phyloP scores from a whole-genome alignment of 1,140 invertebrate genomes.

The Sitodiplosis mosellana region DNA sequence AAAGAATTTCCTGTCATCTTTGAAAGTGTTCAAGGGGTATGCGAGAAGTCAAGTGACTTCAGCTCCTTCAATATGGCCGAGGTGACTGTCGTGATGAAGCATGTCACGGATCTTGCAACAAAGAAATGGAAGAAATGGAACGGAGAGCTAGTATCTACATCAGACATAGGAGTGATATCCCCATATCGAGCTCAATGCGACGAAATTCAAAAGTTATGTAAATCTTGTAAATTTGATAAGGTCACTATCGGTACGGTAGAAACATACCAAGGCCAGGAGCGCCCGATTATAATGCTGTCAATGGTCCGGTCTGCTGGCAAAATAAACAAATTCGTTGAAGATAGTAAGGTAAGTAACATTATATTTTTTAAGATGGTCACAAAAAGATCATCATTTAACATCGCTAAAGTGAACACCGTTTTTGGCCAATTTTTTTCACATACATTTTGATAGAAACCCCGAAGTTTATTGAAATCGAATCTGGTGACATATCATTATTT shows the following conservation, averaged over 20 bases:
- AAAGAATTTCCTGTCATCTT: conserved; percentile 41
- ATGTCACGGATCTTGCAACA: conserved; percentile 25
- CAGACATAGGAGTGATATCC: conserved; percentile 67
- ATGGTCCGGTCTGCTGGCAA: conserved; percentile 49
- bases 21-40: conserved; percentile 34
- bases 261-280: conserved; percentile 72
- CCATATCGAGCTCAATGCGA: conserved; percentile 42
- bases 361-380: too few relatives aligned
- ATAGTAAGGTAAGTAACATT: conserved; percentile 43
- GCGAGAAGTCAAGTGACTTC: not conserved
- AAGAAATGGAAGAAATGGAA: conserved; percentile 21
- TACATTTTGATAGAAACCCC: too few relatives aligned
- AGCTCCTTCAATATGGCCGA: conserved; percentile 40
- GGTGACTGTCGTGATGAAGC: conserved; percentile 33
- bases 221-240: conserved; percentile 6
- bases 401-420: too few relatives aligned
- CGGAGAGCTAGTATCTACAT: conserved; percentile 27
- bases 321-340: conserved; percentile 49
- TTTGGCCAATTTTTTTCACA: too few relatives aligned
- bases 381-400: too few relatives aligned
- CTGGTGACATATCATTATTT: too few relatives aligned
- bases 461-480: too few relatives aligned
- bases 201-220: conserved; percentile 9
- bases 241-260: conserved; percentile 68
- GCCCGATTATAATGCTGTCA: conserved; percentile 57